Percentiles rank a stretch among this genome's conserved stretches.
These are phyloP conservation scores for Pao palembangensis DNA, from an alignment of 2,113 vertebrate species.

Conservation along the genomic window DNA sequence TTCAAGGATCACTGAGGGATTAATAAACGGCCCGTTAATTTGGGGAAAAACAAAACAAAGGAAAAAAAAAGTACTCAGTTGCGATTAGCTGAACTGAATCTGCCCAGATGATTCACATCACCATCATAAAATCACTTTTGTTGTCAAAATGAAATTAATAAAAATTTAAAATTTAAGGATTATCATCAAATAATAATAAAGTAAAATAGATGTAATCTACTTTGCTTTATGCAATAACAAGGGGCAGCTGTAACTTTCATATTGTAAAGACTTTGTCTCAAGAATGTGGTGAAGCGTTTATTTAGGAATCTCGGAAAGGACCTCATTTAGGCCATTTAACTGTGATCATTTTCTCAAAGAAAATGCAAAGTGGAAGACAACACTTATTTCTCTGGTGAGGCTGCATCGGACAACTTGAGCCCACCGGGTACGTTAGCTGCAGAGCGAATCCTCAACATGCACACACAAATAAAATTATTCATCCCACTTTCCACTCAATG, in stretches of 20 bases:
- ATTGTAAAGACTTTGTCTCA: too few species aligned
- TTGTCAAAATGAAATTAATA: constrained; percentile 54
- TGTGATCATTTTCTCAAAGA: constrained; percentile 23
- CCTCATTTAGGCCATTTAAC: constrained; percentile 13
- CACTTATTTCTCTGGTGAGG: constrained; percentile 8
- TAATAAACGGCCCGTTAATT: too few species aligned
- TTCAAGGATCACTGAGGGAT: too few species aligned
- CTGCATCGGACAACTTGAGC: not conserved
- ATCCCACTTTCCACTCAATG: not conserved
- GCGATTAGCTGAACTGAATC: constrained; percentile 70
- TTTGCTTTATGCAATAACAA: not conserved
- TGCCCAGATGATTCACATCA: constrained; percentile 72
- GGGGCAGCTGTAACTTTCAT: too few species aligned
- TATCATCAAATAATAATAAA: not conserved
- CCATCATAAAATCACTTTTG: constrained; percentile 68
- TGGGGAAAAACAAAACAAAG: too few species aligned
- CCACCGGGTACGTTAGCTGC: too few species aligned
- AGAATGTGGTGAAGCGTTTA: too few species aligned
- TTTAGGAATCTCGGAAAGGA: too few species aligned
- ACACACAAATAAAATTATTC: not conserved
- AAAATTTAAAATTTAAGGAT: not conserved
- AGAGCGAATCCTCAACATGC: too few species aligned
- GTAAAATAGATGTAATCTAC: not conserved
- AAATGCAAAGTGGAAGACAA: constrained; percentile 32
- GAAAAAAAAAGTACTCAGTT: constrained; percentile 40